Percentiles rank a stretch among this genome's conserved stretches.
Conservation (phyloP, 2,113 vertebrate genomes). For the Bufo bufo region DNA sequence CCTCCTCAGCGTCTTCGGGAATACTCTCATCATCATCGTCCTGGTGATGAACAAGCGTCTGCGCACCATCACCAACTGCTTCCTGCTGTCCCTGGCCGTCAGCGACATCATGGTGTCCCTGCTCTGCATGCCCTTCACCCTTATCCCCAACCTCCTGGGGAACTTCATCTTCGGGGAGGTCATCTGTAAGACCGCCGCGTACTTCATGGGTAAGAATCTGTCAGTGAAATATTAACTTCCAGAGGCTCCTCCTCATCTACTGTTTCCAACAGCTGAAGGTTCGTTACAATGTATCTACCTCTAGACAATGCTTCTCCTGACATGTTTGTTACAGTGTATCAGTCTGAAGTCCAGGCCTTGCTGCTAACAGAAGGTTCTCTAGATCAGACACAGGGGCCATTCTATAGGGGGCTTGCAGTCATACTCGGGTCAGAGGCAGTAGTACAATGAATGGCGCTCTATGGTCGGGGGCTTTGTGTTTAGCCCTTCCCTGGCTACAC, state of each 20-base stretch:
- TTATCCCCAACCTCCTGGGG: slow-evolving; percentile 90
- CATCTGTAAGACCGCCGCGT: slow-evolving; percentile 90
- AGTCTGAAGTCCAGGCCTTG: no score
- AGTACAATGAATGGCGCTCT: no score
- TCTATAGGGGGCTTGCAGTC: no score
- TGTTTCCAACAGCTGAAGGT: background rate
- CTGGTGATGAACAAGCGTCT: slow-evolving; percentile 87
- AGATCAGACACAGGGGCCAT: no score
- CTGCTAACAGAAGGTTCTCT: no score
- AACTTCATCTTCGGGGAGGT: slow-evolving; percentile 91
- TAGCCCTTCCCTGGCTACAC: no score
- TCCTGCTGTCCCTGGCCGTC: slow-evolving; percentile 91
- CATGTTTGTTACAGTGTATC: no score
- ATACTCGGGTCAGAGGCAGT: no score
- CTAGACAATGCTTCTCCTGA: background rate
- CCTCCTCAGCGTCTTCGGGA: slow-evolving; percentile 87
- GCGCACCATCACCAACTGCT: slow-evolving; percentile 93
- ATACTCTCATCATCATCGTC: slow-evolving; percentile 87
- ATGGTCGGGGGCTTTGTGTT: no score
- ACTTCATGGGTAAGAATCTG: slow-evolving; percentile 87
- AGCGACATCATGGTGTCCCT: slow-evolving; percentile 92
- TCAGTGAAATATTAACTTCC: no score
- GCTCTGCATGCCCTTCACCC: slow-evolving; percentile 95
- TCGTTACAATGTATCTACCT: background rate
- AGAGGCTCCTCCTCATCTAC: background rate